Conservation (phyloP, 2,888 invertebrate species). For the Callyntrura guangdongensis region DNA sequence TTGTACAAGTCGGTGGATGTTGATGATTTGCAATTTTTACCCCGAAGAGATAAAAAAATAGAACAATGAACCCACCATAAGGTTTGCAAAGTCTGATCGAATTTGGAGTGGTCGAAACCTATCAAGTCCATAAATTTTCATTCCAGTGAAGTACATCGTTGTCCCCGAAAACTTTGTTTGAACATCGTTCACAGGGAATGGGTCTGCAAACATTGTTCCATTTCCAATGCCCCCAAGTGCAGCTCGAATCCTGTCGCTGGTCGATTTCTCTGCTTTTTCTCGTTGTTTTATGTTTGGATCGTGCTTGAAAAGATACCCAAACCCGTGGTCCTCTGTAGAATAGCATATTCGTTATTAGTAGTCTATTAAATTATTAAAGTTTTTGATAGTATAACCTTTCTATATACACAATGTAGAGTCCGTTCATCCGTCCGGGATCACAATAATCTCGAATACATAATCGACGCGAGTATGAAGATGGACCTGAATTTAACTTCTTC, state of each 20-base stretch:
- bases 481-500: too few species aligned
- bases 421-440: too few species aligned
- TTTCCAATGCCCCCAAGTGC: conserved; percentile 52
- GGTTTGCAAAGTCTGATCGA: conserved; percentile 90
- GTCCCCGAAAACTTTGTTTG: conserved; percentile 72
- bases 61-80: conserved; percentile 88
- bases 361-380: too few species aligned
- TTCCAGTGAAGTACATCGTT: conserved; percentile 84
- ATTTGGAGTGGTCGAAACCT: conserved; percentile 91
- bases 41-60: neutral
- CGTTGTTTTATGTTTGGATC: conserved; percentile 87
- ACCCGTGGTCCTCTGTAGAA: conserved; percentile 73
- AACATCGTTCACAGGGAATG: conserved; percentile 23
- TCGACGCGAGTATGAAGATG: too few species aligned
- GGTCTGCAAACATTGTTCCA: conserved; percentile 54
- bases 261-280: conserved; percentile 87
- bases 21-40: too few species aligned
- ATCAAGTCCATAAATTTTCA: conserved; percentile 91
- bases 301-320: conserved; percentile 77
- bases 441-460: too few species aligned
- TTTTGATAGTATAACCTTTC: neutral
- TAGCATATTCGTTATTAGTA: neutral
- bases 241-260: conserved; percentile 89
- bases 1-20: neutral
- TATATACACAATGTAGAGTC: too few species aligned